Evolutionary conservation across 2,888 invertebrate genomes (phyloP), one percentile per base, ranked within the genome.

Genomic region (Oxytorus armatus): DNA sequence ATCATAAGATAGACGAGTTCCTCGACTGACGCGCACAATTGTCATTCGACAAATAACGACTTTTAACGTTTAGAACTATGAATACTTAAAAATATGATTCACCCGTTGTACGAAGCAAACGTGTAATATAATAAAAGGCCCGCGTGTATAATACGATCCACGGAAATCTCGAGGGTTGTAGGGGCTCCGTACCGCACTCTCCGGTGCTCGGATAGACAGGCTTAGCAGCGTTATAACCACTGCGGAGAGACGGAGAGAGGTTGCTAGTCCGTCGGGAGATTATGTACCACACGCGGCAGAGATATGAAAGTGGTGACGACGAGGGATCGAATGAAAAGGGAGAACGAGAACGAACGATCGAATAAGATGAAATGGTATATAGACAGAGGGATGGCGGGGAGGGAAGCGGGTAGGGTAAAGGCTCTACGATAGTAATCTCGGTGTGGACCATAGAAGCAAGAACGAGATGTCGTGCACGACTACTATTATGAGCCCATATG

Each of bases 251-350:
- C 39, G 53, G 73, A 33, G n/a, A n/a, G n/a, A n/a, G n/a, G n/a
- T n/a, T n/a, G n/a, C 23, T 61, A 25, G 16, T 11, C 23, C 10
- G 16, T 11, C 10, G 29, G 16, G 18, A 47, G 47, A 47, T 2
- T 29, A 2, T 5, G 29, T 29, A 3, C 29, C 3, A 23, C 5
- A 23, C 55, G 33, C 16, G 4, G 33, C 21, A 29, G 70, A 75
- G 75, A 79, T 79, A 75, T 79, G 75, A 75, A 75, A 79, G 75
- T 79, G 44, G n/a, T n/a, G n/a, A n/a, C 79, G 75, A 70, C 75
- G 75, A 75, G 74, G 57, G 69, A 70, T 63, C 69, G 63, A 77
- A 55, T 29, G 57, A 55, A 74, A 65, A 66, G 74, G 74, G 47
- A 65, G 21, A 65, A 73, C 51, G 61, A n/a, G n/a, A 33, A 21